Conservation (phyloP, 1,140 invertebrate species). For the Hestina assimilis region DNA sequence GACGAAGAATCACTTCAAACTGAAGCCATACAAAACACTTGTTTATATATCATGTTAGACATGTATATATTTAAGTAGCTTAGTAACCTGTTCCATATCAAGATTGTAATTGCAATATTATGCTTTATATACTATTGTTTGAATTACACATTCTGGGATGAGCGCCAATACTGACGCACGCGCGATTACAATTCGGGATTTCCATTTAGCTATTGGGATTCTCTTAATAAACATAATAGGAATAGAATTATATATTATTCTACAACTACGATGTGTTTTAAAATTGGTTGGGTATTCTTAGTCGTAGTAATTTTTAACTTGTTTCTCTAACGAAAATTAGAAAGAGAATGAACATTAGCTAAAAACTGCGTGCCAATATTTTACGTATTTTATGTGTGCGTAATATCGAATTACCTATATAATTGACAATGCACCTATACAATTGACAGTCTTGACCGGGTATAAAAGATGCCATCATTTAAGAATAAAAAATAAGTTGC, state of each 20-base stretch:
- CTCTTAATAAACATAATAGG: not conserved
- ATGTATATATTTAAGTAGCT: not conserved
- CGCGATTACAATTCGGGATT: conserved; percentile 13
- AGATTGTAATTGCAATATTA: conserved; percentile 16
- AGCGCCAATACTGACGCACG: not conserved
- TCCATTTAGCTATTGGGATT: not conserved
- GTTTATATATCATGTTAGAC: not conserved
- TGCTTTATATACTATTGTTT: conserved; percentile 22
- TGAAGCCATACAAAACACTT: conserved; percentile 6
- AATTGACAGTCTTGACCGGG: too few species aligned
- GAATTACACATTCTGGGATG: not conserved
- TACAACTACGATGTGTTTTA: too few species aligned
- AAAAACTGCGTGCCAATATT: too few species aligned
- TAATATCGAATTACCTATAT: too few species aligned
- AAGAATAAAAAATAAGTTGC: too few species aligned
- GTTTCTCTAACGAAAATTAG: too few species aligned
- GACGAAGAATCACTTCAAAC: not conserved
- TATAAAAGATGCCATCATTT: too few species aligned
- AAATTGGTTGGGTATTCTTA: too few species aligned
- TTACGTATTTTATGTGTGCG: too few species aligned
- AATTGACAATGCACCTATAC: too few species aligned
- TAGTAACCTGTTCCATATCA: not conserved
- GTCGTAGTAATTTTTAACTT: too few species aligned
- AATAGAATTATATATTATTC: not conserved
- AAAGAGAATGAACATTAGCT: too few species aligned